These are phyloP conservation scores for Apodemia arnacis DNA, from an alignment of 2,888 invertebrate species.

Conservation along the genomic window DNA sequence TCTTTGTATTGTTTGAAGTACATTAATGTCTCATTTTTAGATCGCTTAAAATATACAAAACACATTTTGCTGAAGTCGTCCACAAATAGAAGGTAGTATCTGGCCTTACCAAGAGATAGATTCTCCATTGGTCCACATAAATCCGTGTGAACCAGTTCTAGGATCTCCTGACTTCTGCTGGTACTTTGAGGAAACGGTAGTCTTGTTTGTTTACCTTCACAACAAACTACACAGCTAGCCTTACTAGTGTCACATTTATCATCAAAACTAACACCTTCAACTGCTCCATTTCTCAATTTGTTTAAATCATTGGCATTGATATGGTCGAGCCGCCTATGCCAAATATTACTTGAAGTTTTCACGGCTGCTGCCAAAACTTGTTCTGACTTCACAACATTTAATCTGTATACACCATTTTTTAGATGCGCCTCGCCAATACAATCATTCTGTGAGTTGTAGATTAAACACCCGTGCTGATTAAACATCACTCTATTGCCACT, in stretches of 20 bases:
- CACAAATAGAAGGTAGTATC: background rate
- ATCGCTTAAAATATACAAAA: background rate
- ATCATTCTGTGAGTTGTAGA: conserved; percentile 33
- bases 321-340: conserved; percentile 20
- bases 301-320: conserved; percentile 20
- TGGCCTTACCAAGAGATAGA: background rate
- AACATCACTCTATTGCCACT: conserved; percentile 59
- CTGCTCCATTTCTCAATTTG: conserved; percentile 25
- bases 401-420: conserved; percentile 18
- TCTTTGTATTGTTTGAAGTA: background rate
- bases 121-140: background rate
- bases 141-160: background rate
- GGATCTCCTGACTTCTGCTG: background rate
- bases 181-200: background rate
- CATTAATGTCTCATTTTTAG: background rate
- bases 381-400: conserved; percentile 14
- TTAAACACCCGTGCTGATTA: conserved; percentile 22
- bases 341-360: conserved; percentile 21
- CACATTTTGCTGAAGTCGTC: background rate
- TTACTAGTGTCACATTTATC: conserved; percentile 10
- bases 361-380: conserved; percentile 3
- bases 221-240: conserved; percentile 17
- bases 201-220: conserved; percentile 6
- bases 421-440: background rate
- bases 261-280: conserved; percentile 9